Evolutionary conservation across 2,113 vertebrate genomes (phyloP), one percentile per base, ranked within the genome.

Genomic region (Casuarius casuarius): DNA sequence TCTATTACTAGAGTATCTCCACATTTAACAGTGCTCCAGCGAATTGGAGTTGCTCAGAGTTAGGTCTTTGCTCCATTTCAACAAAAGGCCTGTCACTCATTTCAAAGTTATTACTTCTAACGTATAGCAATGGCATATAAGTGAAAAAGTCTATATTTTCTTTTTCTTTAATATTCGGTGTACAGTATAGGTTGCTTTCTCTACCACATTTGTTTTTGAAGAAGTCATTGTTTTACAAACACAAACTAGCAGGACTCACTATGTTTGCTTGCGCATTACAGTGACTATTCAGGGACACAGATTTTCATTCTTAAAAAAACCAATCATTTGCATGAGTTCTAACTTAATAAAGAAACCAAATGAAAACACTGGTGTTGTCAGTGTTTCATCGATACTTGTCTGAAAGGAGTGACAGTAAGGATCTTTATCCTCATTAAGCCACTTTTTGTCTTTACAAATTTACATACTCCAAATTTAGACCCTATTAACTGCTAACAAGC

Each of bases 381-480:
- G n/a, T 62, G 35, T 65, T 96, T 84, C 80, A 78, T 71, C 61
- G 78, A 28, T 91, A 44, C 26, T 91, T 90, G 58, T 29, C n/a
- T 77, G 67, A 84, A 74, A 89, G 58, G 26, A 76, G 21, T 76
- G 87, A 80, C 87, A 93, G 73, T 22, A 89, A 85, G 42, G 35
- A 67, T 93, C 49, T 87, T 94, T 71, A 77, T 76, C 49, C 15
- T 95, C 66, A 95, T 90, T 93, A 93, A 91, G 58, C 26, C 33
- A 61, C 28, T 76, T 90, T 78, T 93, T 94, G 33, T 89, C 67
- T 89, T 91, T 78, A 33, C 12, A 56, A 4, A 89, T 95, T 95
- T 90, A 66, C 83, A 92, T 93, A 89, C 84, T 95, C 91, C 70
- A 96, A 80, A 96, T 96, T 96, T 90, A 96, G 84, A 91, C 67